Evolutionary conservation across 2,797 vertebrate species (phyloP).

Genomic region (Lepilemur ruficaudatus): DNA sequence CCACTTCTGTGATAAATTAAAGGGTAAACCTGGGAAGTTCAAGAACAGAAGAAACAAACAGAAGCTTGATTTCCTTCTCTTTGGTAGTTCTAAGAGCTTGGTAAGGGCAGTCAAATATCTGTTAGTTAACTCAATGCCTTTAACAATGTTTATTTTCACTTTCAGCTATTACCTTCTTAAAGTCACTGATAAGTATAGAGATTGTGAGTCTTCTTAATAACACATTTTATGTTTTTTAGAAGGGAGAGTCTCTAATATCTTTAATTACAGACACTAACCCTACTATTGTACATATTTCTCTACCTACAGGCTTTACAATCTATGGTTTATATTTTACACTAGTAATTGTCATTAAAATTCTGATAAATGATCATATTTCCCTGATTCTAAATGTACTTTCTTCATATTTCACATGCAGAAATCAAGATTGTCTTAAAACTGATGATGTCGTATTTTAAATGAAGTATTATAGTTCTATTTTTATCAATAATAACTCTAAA

Average conservation of each 20-base stretch:
- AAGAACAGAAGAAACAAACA: not conserved
- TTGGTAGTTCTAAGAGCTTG: not conserved
- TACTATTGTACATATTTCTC: not conserved
- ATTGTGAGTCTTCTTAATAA: not conserved
- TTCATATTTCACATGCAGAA: not conserved
- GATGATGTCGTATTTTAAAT: conserved; percentile 33
- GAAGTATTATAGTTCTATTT: not conserved
- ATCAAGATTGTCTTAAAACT: conserved; percentile 15
- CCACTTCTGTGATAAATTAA: not conserved
- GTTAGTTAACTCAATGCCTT: not conserved
- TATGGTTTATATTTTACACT: not conserved
- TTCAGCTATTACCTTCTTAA: not conserved
- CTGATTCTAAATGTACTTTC: not conserved
- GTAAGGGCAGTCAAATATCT: not conserved
- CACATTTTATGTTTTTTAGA: not conserved
- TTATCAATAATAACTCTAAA: not conserved
- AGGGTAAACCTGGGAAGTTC: not conserved
- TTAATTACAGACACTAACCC: not conserved
- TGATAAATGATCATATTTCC: not conserved
- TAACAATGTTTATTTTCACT: conserved; percentile 35
- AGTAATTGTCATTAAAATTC: conserved; percentile 1
- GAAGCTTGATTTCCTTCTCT: not conserved
- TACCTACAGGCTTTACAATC: not conserved
- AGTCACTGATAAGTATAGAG: not conserved
- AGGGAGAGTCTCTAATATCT: conserved; percentile 16